Conservation (phyloP, 1,140 invertebrate species). For the Caenorhabditis inopinata region DNA sequence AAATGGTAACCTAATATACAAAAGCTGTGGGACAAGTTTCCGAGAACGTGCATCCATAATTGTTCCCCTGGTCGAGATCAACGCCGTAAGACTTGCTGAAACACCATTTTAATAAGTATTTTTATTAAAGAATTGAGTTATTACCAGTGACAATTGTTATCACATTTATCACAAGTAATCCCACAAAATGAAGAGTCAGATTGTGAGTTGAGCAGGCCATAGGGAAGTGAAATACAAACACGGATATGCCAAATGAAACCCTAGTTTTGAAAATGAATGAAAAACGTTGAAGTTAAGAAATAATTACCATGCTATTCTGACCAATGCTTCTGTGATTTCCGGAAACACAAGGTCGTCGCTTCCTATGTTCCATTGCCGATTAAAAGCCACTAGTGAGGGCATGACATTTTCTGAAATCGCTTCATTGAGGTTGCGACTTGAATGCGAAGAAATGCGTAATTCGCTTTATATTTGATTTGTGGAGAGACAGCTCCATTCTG, state of each 20-base stretch:
- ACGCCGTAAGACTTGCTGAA: constrained; percentile 32
- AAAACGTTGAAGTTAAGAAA: background rate
- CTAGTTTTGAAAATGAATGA: background rate
- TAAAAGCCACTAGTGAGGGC: constrained; percentile 59
- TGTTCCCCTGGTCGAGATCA: constrained; percentile 52
- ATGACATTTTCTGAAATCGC: constrained; percentile 46
- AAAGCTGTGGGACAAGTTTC: constrained; percentile 47
- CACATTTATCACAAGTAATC: constrained; percentile 25
- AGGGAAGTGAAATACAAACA: constrained; percentile 60
- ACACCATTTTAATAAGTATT: background rate
- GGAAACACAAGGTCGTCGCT: constrained; percentile 63
- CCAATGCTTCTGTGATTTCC: constrained; percentile 54
- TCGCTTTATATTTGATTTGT: background rate
- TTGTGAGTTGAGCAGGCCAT: constrained; percentile 49
- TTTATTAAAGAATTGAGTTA: background rate
- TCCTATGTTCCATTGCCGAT: constrained; percentile 58
- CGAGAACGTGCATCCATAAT: constrained; percentile 56
- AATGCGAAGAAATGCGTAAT: too few species aligned
- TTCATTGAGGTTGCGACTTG: too few species aligned
- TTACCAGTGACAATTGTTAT: constrained; percentile 11
- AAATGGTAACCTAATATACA: constrained; percentile 61
- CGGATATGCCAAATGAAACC: constrained; percentile 38
- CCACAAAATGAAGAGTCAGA: constrained; percentile 51
- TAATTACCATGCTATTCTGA: constrained; percentile 56
- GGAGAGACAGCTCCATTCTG: background rate